Base-by-base conservation (phyloP, 1,140 invertebrate species). In the Diorhabda carinulata region DNA sequence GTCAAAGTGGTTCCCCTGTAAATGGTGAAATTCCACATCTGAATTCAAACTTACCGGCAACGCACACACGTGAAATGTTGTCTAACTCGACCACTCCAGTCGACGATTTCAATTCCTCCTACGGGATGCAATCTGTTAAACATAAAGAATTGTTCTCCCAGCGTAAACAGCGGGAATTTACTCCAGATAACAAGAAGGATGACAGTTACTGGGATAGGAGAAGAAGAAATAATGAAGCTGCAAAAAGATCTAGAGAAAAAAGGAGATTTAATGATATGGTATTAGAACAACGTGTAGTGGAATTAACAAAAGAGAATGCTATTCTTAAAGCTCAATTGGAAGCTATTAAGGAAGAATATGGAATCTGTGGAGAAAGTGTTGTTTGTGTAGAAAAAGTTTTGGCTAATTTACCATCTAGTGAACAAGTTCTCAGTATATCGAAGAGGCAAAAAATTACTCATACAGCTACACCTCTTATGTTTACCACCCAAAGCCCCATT, bases 181-280 rank as follows among this genome's bases (percentile, higher is more conserved):
- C 97, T 64, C 96, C 96, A 0, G 96, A 98, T 77, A 95, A 91
- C 80, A 97, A 96, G 78, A 99, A 98, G 81, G 96, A 99, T 77
- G 94, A 97, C 74, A 94, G 92, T 74, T 98, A 99, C 82, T 99
- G 97, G 97, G 96, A 98, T 81, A 86, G 96, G 43, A 86, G 97
- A 57, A 85, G 95, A 57, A 87, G 96, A 44, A 98, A 98, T 83
- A 99, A 99, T 82, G 96, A 98, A 81, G 96, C 97, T 0, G 97
- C 83, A 92, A 98, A 83, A 94, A 83, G 96, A 4, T 98, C 95
- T 2, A 86, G 97, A 2, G 96, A 98, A 81, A 98, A 98, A 83
- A 86, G 97, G 10, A 88, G 97, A 7, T 92, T 97, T 83, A 98
- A 98, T 79, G 97, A 99, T 81, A 96, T 98, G 93, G 94, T 97